Evolutionary conservation across 2,113 vertebrate genomes (phyloP).

Genomic region (Monarcha castaneiventris): DNA sequence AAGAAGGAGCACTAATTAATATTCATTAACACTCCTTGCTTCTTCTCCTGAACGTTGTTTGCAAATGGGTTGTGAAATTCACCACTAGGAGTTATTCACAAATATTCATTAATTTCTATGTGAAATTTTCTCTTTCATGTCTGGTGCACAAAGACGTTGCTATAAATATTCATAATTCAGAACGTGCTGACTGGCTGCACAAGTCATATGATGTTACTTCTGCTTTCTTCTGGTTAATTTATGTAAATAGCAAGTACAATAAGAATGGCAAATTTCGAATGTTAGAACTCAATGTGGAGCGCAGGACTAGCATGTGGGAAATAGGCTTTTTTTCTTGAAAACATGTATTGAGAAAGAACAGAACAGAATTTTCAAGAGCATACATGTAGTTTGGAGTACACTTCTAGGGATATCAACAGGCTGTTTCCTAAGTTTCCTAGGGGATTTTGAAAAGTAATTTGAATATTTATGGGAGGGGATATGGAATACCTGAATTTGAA

Average conservation of each 20-base stretch:
- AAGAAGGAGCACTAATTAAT: conserved; percentile 3
- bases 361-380: neutral
- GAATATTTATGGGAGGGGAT: neutral
- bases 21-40: neutral
- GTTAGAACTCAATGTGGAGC: neutral
- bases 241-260: neutral
- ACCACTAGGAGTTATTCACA: neutral
- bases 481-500: neutral
- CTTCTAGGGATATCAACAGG: neutral
- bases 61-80: neutral
- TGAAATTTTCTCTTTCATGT: conserved; percentile 19
- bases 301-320: neutral
- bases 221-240: neutral
- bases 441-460: neutral
- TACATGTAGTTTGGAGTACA: neutral
- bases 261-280: neutral
- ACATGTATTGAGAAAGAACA: neutral
- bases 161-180: conserved; percentile 42
- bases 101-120: conserved; percentile 28
- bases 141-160: neutral
- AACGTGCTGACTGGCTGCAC: neutral
- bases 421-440: neutral
- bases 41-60: neutral
- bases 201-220: conserved; percentile 7
- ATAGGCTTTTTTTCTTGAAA: neutral